Percentiles rank a stretch among this genome's conserved stretches.
These are phyloP conservation scores for Diprion similis DNA, from an alignment of 1,140 invertebrate genomes.

Conservation along the genomic window DNA sequence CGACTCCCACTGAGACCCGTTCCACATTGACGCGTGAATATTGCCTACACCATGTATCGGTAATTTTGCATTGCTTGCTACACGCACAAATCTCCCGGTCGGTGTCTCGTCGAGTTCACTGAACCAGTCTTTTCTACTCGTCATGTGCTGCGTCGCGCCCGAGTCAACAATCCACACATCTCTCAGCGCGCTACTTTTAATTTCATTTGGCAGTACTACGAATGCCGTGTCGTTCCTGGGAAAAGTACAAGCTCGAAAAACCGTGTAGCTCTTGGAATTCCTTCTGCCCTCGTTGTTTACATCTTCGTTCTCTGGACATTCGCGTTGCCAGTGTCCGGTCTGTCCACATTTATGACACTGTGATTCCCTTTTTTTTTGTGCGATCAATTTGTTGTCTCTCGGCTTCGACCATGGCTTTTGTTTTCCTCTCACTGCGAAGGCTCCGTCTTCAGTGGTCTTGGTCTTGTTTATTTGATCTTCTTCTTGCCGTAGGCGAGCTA, in stretches of 20 bases:
- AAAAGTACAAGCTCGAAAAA: conserved; percentile 13
- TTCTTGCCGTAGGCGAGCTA: conserved; percentile 15
- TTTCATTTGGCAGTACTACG: conserved; percentile 6
- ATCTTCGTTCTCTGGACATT: neutral
- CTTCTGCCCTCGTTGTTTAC: neutral
- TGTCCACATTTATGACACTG: conserved; percentile 16
- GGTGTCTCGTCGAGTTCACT: conserved; percentile 7
- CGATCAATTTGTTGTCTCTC: conserved; percentile 17
- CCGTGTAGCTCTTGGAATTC: neutral
- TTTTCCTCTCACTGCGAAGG: conserved; percentile 20
- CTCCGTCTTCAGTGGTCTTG: conserved; percentile 10
- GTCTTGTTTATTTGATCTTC: conserved; percentile 21
- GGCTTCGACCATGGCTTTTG: conserved; percentile 11
- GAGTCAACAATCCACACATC: conserved; percentile 13
- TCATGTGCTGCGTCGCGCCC: conserved; percentile 16
- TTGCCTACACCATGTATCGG: conserved; percentile 17
- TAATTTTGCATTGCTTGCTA: conserved; percentile 22
- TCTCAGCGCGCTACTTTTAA: neutral
- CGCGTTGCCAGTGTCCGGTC: neutral
- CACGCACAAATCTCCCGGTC: conserved; percentile 13
- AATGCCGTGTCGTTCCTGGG: conserved; percentile 16
- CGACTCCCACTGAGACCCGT: conserved; percentile 12
- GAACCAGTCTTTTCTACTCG: conserved; percentile 13
- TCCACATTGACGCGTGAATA: conserved; percentile 10
- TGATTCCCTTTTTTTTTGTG: conserved; percentile 17